Evolutionary conservation across 2,113 vertebrate genomes (phyloP).

Genomic region (Catharus fuscescens): DNA sequence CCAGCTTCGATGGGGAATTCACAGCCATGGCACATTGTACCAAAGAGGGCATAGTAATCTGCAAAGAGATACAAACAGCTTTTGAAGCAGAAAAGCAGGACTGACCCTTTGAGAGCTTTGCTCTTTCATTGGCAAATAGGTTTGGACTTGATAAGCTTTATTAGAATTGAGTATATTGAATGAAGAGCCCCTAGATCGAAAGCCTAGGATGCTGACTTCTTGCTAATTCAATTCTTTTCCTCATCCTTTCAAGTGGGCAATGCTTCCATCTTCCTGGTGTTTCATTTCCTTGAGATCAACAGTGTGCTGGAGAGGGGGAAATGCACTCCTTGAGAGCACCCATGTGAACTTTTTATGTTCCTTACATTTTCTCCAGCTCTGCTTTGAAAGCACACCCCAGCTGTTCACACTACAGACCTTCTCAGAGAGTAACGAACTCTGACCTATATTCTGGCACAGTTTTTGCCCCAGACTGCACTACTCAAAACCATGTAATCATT

Average conservation of each 20-base stretch:
- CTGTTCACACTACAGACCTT: background rate
- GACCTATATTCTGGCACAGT: background rate
- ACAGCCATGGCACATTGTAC: constrained; percentile 92
- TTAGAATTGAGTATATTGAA: background rate
- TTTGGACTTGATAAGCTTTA: background rate
- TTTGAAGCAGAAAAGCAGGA: background rate
- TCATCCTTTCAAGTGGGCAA: background rate
- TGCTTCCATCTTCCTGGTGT: background rate
- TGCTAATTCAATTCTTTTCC: background rate
- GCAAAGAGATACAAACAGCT: background rate
- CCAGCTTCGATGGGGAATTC: constrained; percentile 98
- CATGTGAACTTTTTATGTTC: accelerated
- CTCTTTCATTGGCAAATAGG: background rate
- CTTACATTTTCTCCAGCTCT: background rate
- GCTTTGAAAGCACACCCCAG: background rate
- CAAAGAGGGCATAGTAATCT: constrained; percentile 95
- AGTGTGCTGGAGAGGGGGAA: background rate
- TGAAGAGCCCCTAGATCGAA: background rate
- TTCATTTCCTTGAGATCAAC: constrained; percentile 8
- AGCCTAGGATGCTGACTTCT: background rate
- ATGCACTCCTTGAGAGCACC: background rate
- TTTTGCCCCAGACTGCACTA: background rate
- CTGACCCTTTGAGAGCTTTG: background rate
- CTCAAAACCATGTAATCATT: background rate
- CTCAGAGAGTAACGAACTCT: background rate